Percentiles rank a stretch among this genome's conserved stretches.
Evolutionary conservation across 2,888 invertebrate species (phyloP).

Genomic region (Tyria jacobaeae): DNA sequence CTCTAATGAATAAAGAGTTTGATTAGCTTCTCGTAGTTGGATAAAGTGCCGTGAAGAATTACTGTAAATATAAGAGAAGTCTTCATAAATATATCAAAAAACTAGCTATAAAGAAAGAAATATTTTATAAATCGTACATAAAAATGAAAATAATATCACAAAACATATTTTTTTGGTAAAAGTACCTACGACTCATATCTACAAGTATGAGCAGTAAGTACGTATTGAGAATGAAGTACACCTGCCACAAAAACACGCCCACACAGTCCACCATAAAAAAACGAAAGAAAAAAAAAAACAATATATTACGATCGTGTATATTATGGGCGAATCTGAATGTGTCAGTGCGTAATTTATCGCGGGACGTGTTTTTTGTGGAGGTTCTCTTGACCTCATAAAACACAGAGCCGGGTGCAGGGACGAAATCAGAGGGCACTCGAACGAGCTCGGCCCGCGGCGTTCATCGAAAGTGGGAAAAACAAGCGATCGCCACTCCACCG

Average conservation of each 20-base stretch:
- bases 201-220: slow-evolving; percentile 29
- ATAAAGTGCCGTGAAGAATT: too few species aligned
- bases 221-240: slow-evolving; percentile 44
- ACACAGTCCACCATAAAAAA: slow-evolving; percentile 51
- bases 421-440: slow-evolving; percentile 78
- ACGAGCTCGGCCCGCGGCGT: slow-evolving; percentile 71
- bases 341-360: slow-evolving; percentile 86
- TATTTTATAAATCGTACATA: background rate
- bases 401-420: slow-evolving; percentile 76
- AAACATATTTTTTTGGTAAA: slow-evolving; percentile 4
- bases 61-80: rapidly evolving
- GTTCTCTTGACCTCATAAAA: slow-evolving; percentile 86
- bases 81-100: background rate
- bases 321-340: slow-evolving; percentile 85
- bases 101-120: background rate
- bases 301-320: slow-evolving; percentile 82
- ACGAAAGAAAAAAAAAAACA: slow-evolving; percentile 69
- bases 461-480: slow-evolving; percentile 84
- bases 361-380: slow-evolving; percentile 83
- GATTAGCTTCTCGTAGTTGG: too few species aligned
- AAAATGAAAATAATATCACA: background rate
- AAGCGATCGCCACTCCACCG: slow-evolving; percentile 84
- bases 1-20: too few species aligned
- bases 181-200: slow-evolving; percentile 10
- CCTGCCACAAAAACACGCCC: slow-evolving; percentile 50